Evolutionary conservation across 2,888 invertebrate species (phyloP), one percentile per base, ranked within the genome.

Genomic region (Zygaena filipendulae): DNA sequence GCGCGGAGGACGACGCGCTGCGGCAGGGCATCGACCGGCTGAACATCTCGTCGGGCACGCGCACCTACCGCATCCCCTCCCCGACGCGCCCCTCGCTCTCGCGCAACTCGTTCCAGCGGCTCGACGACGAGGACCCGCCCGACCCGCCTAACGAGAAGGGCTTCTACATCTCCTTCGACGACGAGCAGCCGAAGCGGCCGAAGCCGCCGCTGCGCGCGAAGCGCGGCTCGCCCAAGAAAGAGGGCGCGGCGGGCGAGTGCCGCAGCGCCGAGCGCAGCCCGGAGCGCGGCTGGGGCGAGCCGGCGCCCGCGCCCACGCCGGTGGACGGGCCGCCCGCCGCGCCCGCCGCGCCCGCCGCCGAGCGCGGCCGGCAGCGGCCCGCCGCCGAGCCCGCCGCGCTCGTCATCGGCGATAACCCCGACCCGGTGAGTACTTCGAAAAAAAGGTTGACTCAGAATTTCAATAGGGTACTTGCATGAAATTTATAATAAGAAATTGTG

Each of bases 121-220:
- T 51, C 33, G 71, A 59, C 34, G 69, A 42, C 46, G 74, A 60
- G 40, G 64, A 68, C 28, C 61, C 58, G 45, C 26, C 60, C 58
- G 49, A 60, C 45, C 70, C 83, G 51, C 52, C 79, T 53, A 60
- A 82, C 55, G 90, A 92, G 59, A 91, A 92, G 62, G 92, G 92
- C 14, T 97, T 97, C 74, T 96, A 96, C 66, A 93, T 97, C 55
- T 92, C 94, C 27, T 95, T 97, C 59, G 95, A 95, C 58, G 88
- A 91, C 59, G 92, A 92, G 32, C 87, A 88, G 48, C 93, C 94
- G 9, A 92, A 91, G 58, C 83, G 93, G 51, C 92, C 94, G 9
- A 95, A 95, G 63, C 95, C 95, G 2, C 92, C 92, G 9, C 71
- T 95, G 28, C 80, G 94, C 40, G 83, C 83, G 33, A 92, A 91